Conservation (phyloP, 2,113 vertebrate genomes). For the Corythornis cristatus region DNA sequence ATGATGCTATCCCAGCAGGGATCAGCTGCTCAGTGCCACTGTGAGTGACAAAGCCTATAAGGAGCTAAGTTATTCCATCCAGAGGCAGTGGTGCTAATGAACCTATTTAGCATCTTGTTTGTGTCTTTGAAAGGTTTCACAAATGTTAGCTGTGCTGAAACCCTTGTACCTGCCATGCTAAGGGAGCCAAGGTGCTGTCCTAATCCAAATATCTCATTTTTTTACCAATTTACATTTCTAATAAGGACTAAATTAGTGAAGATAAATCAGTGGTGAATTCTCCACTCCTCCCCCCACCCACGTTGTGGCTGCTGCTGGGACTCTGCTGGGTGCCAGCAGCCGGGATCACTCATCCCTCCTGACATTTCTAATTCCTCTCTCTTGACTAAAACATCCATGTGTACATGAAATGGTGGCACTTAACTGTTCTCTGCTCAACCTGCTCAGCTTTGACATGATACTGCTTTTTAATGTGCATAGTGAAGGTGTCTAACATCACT, state of each 20-base stretch:
- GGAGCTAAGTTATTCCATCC: not conserved
- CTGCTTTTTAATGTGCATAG: not conserved
- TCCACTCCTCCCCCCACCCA: not conserved
- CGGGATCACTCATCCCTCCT: not conserved
- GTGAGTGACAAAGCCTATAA: not conserved
- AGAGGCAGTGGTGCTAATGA: not conserved
- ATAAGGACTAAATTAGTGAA: not conserved
- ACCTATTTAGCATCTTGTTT: not conserved
- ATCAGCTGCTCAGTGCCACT: not conserved
- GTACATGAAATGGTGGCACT: not conserved
- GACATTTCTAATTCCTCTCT: constrained; percentile 27
- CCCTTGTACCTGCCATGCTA: not conserved
- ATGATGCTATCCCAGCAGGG: not conserved
- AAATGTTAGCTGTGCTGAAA: not conserved
- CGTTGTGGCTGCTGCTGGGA: fast-evolving
- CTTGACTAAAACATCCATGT: not conserved
- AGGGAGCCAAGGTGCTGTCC: not conserved
- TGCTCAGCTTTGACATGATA: not conserved
- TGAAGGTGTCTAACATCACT: not conserved
- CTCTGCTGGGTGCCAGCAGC: not conserved
- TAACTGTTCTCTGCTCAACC: not conserved
- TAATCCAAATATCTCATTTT: not conserved
- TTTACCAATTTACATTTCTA: not conserved
- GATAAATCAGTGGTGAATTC: not conserved
- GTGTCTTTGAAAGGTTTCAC: not conserved